Evolutionary conservation across 2,797 vertebrate genomes (phyloP), one percentile per base, ranked within the genome.

Genomic region (Hoplostethus mediterraneus): DNA sequence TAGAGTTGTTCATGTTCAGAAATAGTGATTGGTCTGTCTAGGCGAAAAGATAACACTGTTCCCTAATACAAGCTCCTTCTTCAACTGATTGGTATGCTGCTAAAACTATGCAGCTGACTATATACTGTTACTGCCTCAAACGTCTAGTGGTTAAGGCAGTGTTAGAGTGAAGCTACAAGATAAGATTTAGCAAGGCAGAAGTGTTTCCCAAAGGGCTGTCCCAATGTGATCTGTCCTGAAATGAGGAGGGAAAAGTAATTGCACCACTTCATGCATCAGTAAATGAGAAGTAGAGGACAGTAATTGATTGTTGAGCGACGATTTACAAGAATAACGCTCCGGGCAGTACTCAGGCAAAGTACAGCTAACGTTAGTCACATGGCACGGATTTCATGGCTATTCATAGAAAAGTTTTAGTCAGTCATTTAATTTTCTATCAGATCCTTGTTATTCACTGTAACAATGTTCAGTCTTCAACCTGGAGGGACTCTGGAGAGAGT

Each of bases 201-300:
- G 55, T 80, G 77, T 78, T 62, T 89, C 72, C 82, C 71, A 67
- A 77, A 86, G 71, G 83, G 75, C 67, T 65, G 75, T 54, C 61
- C 55, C 70, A 69, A n/a, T 76, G 59, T 58, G 67, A 77, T 79
- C 70, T 72, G 73, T 87, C 65, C 71, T 79, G 63, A 86, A 82
- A 83, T 82, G 73, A 84, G 65, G 80, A 58, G 72, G 72, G 84
- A 73, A 69, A 80, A 77, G 68, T 90, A 86, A 87, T 77, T 71
- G 73, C 75, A 64, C 73, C 42, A 83, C 88, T 89, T 89, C 78
- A 88, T 76, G 79, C 83, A 83, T 89, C 77, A 78, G 51, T 63
- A 62, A 63, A 78, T 76, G 78, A 64, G 63, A 80, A 63, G 71
- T 55, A 81, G 52, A 77, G 61, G 63, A 75, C 66, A 42, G 65